Evolutionary conservation across 1,140 invertebrate species (phyloP), one percentile per base, ranked within the genome.

Genomic region (Bombus confusus): DNA sequence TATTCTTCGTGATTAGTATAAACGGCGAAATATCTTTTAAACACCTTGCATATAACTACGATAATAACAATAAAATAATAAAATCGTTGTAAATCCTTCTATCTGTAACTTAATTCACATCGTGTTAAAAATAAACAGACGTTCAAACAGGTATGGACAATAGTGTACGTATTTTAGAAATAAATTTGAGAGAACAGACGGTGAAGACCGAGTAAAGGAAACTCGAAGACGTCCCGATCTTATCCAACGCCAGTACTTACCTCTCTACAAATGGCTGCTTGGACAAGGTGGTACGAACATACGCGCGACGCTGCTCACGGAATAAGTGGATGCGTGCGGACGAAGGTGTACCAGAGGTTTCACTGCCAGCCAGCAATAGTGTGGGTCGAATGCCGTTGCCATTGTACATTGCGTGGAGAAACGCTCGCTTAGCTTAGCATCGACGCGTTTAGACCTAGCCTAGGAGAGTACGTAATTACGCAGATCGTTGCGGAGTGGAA

Each of bases 311-410:
- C 9, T 2, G 59, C 18, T 80, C 84, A 75, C 37, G 15, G 57
- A 83, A 41, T n/a, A 52, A 80, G 64, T 3, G 39, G 47, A 43
- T 41, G 84, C 85, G 87, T 82, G 89, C 76, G 69, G 39, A 81
- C 77, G 88, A 79, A 87, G 81, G 80, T 77, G 82, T 80, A 80
- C 59, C 80, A 75, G 43, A 83, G 64, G 88, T 91, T 92, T 91
- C 88, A 91, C 90, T 91, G 91, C 80, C 88, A 91, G 84, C 81
- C 91, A 83, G 52, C 86, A 91, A 90, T 91, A 86, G 86, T 83
- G 90, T 91, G 87, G 88, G 85, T 83, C 87, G 88, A 84, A 66
- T 86, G 69, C 86, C 80, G 75, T 86, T 86, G 82, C 87, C 80
- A 91, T 89, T 90, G 87, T 87, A 88, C 84, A 76, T 86, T 89